Evolutionary conservation across 2,113 vertebrate genomes (phyloP), one percentile per base, ranked within the genome.

Genomic region (Embiotoca jacksoni): DNA sequence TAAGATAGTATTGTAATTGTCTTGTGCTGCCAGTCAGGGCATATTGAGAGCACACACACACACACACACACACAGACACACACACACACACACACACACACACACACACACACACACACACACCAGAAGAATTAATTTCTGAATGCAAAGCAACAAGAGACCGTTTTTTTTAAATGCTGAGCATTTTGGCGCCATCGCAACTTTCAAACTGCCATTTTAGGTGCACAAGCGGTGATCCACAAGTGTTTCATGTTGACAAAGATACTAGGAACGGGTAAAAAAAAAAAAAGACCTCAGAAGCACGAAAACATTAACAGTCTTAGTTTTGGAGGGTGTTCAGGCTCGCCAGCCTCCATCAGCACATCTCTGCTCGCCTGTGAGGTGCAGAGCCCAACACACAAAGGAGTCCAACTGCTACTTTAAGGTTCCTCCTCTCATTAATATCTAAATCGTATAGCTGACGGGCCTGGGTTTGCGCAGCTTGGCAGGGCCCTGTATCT

Each of bases 391-490:
- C 33, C 3, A 67, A 67, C 16, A 57, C 53, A 66, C 82, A 54
- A 9, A 64, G 65, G 58, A 83, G 65, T 75, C 49, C 11, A 65
- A 56, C 57, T 78, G 78, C 80, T 55, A 72, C 78, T 82, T 73
- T 67, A 66, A 81, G 67, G 65, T 73, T 74, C 73, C 82, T 82
- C 54, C 35, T 49, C 81, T 90, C 85, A 82, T 84, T 88, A 90
- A 90, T 82, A 87, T 89, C 88, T 89, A 84, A 89, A 89, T 88
- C 53, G 78, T 82, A 46, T 81, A 47, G 86, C 83, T 89, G 86
- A 87, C 82, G 87, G 55, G 75, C 68, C 23, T 30, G 32, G 33
- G 53, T 52, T 33, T 49, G 71, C 53, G 55, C 37, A 57, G 84
- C 69, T 86, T 86, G 89, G 88, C 84, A 80, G 66, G 60, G 69